Evolutionary conservation across 1,140 invertebrate genomes (phyloP).

Genomic region (Mamestra configurata): DNA sequence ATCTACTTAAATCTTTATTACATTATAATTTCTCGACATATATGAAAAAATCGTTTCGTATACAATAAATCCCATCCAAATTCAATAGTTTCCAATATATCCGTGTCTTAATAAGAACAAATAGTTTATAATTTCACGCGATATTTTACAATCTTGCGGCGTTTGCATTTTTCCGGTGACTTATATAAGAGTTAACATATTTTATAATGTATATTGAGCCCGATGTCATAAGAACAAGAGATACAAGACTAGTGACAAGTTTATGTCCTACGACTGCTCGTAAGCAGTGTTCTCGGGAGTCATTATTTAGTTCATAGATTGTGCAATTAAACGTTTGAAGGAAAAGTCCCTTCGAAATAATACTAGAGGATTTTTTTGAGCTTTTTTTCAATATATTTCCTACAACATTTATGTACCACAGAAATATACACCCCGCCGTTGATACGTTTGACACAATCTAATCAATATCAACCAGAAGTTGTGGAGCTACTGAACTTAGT

Average conservation of each 20-base stretch:
- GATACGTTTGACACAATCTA: conserved; percentile 4
- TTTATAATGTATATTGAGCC: not conserved
- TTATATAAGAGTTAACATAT: too few species aligned
- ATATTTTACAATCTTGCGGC: too few species aligned
- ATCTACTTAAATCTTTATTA: too few species aligned
- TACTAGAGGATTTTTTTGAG: conserved; percentile 10
- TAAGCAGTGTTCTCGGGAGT: not conserved
- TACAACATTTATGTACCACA: not conserved
- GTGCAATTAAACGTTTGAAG: conserved; percentile 13
- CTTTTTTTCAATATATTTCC: conserved; percentile 27
- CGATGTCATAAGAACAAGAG: not conserved
- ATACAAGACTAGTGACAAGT: conserved; percentile 10
- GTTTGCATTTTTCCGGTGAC: too few species aligned
- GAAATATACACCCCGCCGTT: conserved; percentile 9
- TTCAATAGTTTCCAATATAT: too few species aligned
- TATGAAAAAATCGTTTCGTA: too few species aligned
- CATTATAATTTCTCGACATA: too few species aligned
- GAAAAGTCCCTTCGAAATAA: conserved; percentile 18
- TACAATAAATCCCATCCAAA: too few species aligned
- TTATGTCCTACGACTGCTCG: not conserved
- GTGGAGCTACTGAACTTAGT: not conserved
- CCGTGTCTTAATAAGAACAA: too few species aligned
- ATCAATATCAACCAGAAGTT: not conserved
- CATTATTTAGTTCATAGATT: not conserved
- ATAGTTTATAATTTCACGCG: too few species aligned